Percentiles rank a stretch among this genome's conserved stretches.
Evolutionary conservation across 2,888 invertebrate species (phyloP).

Genomic region (Invenusta paracnida): DNA sequence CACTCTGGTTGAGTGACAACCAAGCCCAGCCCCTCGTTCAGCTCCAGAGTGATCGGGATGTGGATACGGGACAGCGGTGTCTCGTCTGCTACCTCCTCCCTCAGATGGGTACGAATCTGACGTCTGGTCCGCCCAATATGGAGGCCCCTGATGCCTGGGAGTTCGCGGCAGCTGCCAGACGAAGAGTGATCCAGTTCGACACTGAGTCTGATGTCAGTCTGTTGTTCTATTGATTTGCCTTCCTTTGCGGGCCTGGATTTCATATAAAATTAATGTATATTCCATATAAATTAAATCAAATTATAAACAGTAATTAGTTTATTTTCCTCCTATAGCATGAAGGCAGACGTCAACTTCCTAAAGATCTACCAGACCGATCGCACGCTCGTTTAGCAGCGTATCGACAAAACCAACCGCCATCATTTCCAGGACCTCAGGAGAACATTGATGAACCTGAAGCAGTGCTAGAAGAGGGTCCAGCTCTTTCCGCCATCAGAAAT

Average conservation of each 20-base stretch:
- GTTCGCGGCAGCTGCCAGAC: constrained; percentile 9
- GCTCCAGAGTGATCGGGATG: constrained; percentile 78
- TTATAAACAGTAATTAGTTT: too few species aligned
- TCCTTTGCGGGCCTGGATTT: too few species aligned
- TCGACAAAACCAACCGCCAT: not conserved
- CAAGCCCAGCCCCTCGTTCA: constrained; percentile 81
- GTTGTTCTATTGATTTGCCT: too few species aligned
- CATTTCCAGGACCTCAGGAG: not conserved
- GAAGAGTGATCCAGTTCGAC: not conserved
- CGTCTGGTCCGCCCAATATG: not conserved
- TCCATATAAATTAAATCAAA: too few species aligned
- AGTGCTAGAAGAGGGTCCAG: not conserved
- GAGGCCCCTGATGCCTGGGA: constrained; percentile 36
- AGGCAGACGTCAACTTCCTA: not conserved
- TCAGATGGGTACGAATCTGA: constrained; percentile 63
- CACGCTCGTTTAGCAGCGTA: not conserved
- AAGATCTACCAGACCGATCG: not conserved
- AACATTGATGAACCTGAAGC: not conserved
- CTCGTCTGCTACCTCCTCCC: constrained; percentile 87
- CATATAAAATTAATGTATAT: too few species aligned
- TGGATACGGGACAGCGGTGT: constrained; percentile 73
- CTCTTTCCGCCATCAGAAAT: not conserved
- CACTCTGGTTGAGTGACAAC: constrained; percentile 87
- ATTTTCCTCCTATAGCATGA: not conserved
- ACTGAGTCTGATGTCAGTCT: not conserved